Base-by-base conservation (phyloP, 35 echinoderm and acorn worm species). In the Ptychodera flava region DNA sequence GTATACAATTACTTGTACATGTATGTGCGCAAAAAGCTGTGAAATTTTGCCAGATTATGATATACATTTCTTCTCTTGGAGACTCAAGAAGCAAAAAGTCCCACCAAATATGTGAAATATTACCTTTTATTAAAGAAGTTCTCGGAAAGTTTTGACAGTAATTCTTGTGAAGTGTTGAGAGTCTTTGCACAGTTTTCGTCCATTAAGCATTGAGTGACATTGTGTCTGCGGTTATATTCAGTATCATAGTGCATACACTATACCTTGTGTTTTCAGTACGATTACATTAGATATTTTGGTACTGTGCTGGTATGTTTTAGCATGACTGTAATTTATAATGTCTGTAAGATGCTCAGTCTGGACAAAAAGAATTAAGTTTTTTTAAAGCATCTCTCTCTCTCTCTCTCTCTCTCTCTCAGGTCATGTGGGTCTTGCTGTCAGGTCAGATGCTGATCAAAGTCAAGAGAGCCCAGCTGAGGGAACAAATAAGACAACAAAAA, bases 361-460 rank as follows among this genome's bases (percentile, higher is more conserved):
- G n/a, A n/a, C n/a, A n/a, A n/a, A n/a, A n/a, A n/a, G n/a, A n/a
- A n/a, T n/a, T n/a, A n/a, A n/a, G n/a, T n/a, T n/a, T n/a, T n/a
- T n/a, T n/a, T n/a, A n/a, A n/a, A n/a, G n/a, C n/a, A n/a, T n/a
- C n/a, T n/a, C n/a, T n/a, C n/a, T n/a, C n/a, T n/a, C n/a, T n/a
- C n/a, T 36, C 1, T 36, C 38, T 36, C 6, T 85, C 22, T 80
- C 27, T 81, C 28, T 22, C 6, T 31, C 38, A 93, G 92, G 36
- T 86, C 33, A 90, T 90, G 31, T 93, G 92, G 92, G 32, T 93
- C 36, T 87, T 86, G 34, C 35, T 84, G 33, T 77, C 92, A 34
- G 92, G 92, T 38, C 84, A 89, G 16, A 91, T 97, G 85, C 36
- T 97, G 27, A 87, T 97, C 32, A 94, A 88, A 36, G 95, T 97